Percentiles rank a stretch among this genome's conserved stretches.
Conservation (phyloP, 2,113 vertebrate species). For the Cichladusa arquata region DNA sequence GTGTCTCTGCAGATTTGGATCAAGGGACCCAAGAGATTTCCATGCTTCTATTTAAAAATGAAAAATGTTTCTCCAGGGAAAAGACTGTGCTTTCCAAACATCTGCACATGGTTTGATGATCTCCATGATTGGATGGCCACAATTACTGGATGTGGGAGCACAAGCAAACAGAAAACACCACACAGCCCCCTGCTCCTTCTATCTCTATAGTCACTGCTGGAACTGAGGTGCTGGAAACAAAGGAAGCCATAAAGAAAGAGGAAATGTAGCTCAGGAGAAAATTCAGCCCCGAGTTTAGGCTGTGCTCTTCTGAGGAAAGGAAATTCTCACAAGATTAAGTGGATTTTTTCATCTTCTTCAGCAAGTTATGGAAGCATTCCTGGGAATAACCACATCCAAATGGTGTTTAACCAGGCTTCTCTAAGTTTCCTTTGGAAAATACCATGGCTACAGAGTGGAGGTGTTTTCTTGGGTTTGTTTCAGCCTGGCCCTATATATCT, state of each 20-base stretch:
- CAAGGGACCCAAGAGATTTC: not conserved
- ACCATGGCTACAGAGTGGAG: accelerated
- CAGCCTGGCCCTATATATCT: not conserved
- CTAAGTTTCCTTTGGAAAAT: not conserved
- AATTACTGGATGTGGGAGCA: not conserved
- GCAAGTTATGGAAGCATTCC: not conserved
- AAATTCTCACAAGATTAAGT: not conserved
- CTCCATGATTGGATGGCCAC: not conserved
- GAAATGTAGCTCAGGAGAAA: not conserved
- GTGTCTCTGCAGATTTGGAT: not conserved
- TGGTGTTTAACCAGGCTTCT: not conserved
- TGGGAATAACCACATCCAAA: not conserved
- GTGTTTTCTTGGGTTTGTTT: not conserved
- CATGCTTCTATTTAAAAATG: not conserved
- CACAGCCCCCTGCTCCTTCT: not conserved
- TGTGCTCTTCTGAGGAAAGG: not conserved
- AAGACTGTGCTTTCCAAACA: not conserved
- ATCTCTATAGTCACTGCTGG: accelerated
- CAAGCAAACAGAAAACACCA: not conserved
- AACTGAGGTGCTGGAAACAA: not conserved
- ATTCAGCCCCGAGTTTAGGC: not conserved
- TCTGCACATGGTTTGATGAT: not conserved
- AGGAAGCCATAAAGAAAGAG: not conserved
- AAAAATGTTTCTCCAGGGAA: not conserved
- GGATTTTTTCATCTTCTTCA: not conserved